A percentile compares a stretch with the other conserved stretches of the same genome.
Evolutionary conservation across 2,888 invertebrate genomes (phyloP).

Genomic region (Prosapia bicincta): DNA sequence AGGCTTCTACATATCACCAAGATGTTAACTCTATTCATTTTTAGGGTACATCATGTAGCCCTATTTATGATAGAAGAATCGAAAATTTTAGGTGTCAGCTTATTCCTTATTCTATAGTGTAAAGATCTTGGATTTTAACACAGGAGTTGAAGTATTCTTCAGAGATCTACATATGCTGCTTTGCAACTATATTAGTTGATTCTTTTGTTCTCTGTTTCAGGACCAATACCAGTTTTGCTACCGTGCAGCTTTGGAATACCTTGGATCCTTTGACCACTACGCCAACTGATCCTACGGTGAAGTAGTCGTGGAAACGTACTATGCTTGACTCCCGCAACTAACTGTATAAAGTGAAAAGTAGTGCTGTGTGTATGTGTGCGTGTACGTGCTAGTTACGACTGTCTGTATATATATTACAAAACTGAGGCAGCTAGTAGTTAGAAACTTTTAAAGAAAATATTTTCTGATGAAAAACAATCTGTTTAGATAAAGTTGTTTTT

Average conservation of each 20-base stretch:
- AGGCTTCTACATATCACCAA: no score
- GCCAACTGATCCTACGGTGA: conserved; percentile 50
- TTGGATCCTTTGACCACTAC: conserved; percentile 97
- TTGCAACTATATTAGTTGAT: no score
- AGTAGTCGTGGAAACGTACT: conserved; percentile 15
- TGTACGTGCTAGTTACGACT: conserved; percentile 6
- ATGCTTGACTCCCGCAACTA: conserved; percentile 7
- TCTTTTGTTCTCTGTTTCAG: conserved; percentile 51
- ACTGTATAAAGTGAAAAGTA: conserved; percentile 1
- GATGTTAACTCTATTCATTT: no score
- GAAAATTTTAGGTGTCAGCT: no score
- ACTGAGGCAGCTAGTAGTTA: neutral
- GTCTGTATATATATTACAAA: neutral
- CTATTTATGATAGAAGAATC: no score
- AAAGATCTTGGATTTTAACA: no score
- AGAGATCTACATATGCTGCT: no score
- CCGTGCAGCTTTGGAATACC: conserved; percentile 95
- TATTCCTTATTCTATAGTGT: no score
- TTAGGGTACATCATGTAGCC: no score
- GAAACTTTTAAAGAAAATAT: neutral
- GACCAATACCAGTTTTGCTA: conserved; percentile 99
- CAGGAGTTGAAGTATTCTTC: no score
- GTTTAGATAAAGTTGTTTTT: neutral
- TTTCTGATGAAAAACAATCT: neutral
- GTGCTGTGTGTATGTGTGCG: conserved; percentile 4